These are phyloP conservation scores for Archips crataeganus DNA, from an alignment of 2,888 invertebrate genomes.

Conservation along the genomic window DNA sequence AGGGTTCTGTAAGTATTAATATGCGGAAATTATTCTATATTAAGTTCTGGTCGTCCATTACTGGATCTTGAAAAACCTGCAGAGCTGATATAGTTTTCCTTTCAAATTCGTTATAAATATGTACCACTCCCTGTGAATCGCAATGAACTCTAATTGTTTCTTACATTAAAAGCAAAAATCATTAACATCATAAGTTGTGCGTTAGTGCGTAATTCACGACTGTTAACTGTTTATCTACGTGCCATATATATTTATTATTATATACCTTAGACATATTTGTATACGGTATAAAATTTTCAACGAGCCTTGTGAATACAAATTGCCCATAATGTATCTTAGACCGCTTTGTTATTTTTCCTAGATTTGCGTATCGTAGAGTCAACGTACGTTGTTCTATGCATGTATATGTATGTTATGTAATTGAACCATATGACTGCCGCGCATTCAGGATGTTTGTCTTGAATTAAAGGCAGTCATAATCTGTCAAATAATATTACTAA, in stretches of 20 bases:
- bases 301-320: constrained; percentile 50
- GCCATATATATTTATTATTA: constrained; percentile 12
- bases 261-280: constrained; percentile 44
- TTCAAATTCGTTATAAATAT: too few relatives aligned
- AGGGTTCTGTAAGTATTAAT: too few relatives aligned
- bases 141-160: not conserved
- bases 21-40: too few relatives aligned
- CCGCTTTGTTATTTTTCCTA: constrained; percentile 45
- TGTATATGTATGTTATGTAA: not conserved
- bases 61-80: too few relatives aligned
- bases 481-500: not conserved
- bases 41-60: too few relatives aligned
- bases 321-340: constrained; percentile 48
- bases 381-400: not conserved
- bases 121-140: too few relatives aligned
- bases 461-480: not conserved
- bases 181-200: not conserved
- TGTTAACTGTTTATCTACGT: not conserved
- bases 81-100: too few relatives aligned
- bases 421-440: not conserved
- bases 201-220: constrained; percentile 3
- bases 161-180: not conserved
- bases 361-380: constrained; percentile 25
- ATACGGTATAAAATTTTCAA: constrained; percentile 46
- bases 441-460: not conserved